These are phyloP conservation scores for Nasonia vitripennis DNA, from an alignment of 1,140 invertebrate species.

Conservation along the genomic window DNA sequence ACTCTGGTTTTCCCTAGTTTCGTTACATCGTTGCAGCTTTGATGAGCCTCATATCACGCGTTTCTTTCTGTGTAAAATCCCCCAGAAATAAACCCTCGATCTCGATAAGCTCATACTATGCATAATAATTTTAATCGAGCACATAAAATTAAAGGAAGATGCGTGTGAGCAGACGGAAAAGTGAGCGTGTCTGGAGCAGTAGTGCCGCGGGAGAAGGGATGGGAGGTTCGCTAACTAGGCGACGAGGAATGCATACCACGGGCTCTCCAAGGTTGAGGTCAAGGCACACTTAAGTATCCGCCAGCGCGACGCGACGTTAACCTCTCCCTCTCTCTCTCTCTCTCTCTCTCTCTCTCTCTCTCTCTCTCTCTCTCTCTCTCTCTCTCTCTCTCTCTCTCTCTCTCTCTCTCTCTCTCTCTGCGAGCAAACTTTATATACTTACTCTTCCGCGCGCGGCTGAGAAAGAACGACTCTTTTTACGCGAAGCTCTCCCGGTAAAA, in stretches of 20 bases:
- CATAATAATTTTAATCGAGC: background rate
- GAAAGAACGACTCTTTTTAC: background rate
- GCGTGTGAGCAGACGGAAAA: background rate
- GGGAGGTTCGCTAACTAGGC: slow-evolving; percentile 40
- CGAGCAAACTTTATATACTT: too few relatives aligned
- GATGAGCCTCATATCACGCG: background rate
- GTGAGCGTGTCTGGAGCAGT: background rate
- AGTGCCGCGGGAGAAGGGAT: slow-evolving; percentile 9
- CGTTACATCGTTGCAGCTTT: too few relatives aligned
- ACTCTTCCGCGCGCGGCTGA: too few relatives aligned
- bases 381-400: too few relatives aligned
- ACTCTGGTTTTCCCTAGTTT: background rate
- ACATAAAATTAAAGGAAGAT: background rate
- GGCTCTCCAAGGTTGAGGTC: slow-evolving; percentile 69
- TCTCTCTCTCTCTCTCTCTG: background rate
- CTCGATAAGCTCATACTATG: too few relatives aligned
- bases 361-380: too few relatives aligned
- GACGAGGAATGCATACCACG: slow-evolving; percentile 63
- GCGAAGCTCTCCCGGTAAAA: background rate
- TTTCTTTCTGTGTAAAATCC: background rate
- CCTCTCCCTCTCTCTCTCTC: too few relatives aligned
- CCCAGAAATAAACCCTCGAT: too few relatives aligned
- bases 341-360: too few relatives aligned
- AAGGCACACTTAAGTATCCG: slow-evolving; percentile 67
- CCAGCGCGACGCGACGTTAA: slow-evolving; percentile 43